These are phyloP conservation scores for Xanthorhoe spadicearia DNA, from an alignment of 2,888 invertebrate genomes.

Conservation along the genomic window DNA sequence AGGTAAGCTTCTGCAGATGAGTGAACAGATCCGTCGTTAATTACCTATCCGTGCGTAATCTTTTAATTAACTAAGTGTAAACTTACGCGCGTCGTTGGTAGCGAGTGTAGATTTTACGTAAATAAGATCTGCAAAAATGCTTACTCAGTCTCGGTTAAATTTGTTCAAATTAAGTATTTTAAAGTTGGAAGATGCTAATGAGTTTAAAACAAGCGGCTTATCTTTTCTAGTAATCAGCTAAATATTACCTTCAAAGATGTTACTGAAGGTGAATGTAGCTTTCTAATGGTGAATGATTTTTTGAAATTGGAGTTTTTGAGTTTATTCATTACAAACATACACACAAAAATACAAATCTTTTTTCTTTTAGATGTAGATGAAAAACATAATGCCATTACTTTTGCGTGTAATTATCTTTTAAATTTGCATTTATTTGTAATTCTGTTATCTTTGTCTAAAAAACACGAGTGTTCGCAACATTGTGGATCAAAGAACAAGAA, in stretches of 20 bases:
- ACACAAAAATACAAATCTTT: too few species aligned
- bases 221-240: too few species aligned
- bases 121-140: neutral
- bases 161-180: neutral
- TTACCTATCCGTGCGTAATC: slow-evolving; percentile 79
- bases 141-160: slow-evolving; percentile 1
- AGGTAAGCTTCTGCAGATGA: slow-evolving; percentile 63
- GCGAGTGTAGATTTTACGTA: slow-evolving; percentile 15
- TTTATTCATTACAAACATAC: too few species aligned
- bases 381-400: neutral
- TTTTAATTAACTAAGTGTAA: slow-evolving; percentile 80
- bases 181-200: neutral
- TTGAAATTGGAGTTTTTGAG: too few species aligned
- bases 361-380: too few species aligned
- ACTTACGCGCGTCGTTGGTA: slow-evolving; percentile 63
- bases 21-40: slow-evolving; percentile 75
- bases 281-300: too few species aligned
- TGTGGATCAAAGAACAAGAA: slow-evolving; percentile 70
- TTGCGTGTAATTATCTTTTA: neutral
- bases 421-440: neutral
- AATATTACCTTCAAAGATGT: too few species aligned
- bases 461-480: slow-evolving; percentile 9
- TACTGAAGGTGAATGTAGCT: too few species aligned
- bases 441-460: neutral
- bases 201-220: too few species aligned